phyloP scores from a whole-genome alignment of 2,797 vertebrate species.

The Triplophysa yarkandensis region DNA sequence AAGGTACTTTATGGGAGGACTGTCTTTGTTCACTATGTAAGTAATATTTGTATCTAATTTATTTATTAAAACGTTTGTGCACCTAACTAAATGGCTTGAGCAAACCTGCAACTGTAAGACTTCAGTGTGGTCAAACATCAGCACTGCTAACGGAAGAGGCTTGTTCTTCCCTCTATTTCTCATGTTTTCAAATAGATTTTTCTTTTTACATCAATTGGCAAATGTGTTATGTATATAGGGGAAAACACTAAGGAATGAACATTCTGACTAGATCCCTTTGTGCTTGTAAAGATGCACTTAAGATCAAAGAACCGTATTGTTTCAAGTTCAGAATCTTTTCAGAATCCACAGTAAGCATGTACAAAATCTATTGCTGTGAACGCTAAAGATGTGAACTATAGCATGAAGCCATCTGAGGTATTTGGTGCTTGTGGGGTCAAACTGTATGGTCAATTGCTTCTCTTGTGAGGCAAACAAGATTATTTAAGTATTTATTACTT shows the following conservation, averaged over 20 bases:
- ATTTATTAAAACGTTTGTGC: constrained; percentile 36
- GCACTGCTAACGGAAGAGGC: neutral
- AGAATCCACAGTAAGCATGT: neutral
- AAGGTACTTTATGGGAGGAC: constrained; percentile 21
- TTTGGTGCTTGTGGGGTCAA: constrained; percentile 1
- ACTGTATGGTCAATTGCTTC: neutral
- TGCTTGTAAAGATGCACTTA: neutral
- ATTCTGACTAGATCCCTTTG: neutral
- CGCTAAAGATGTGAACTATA: neutral
- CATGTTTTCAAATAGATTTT: neutral
- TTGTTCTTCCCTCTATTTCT: neutral
- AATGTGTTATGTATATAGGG: neutral
- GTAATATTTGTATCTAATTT: constrained; percentile 24
- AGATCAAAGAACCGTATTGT: neutral
- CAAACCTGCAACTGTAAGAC: neutral
- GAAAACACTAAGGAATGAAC: constrained; percentile 9
- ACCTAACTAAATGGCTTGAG: neutral
- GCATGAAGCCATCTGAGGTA: constrained; percentile 11
- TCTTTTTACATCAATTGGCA: neutral
- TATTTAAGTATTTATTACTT: constrained; percentile 77
- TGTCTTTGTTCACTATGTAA: constrained; percentile 5
- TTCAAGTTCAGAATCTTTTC: neutral
- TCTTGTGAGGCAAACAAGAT: constrained; percentile 26
- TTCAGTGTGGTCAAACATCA: constrained; percentile 1
- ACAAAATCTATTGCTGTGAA: neutral